Base-by-base conservation (phyloP, 2,797 vertebrate genomes). In the Liasis olivaceus region DNA sequence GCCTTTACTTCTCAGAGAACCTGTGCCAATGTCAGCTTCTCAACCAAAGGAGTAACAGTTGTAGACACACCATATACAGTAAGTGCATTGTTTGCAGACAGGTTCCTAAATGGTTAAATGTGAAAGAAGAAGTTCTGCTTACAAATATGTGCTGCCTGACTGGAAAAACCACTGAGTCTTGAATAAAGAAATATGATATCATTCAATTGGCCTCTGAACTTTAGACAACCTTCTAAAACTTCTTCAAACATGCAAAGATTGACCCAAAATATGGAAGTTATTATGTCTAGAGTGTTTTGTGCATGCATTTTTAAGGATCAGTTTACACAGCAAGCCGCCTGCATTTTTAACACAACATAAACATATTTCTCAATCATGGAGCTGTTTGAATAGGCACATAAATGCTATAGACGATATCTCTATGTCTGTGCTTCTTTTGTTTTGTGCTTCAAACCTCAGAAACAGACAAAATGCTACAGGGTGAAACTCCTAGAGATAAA, bases 231-330 rank as follows among this genome's bases (percentile, higher is more conserved):
- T 85, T 90, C 72, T 63, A 90, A 85, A 85, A 89, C 85, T 89
- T 91, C 90, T 89, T 89, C 63, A 93, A 88, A 86, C 63, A 63
- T 66, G 69, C 42, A 36, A 60, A 56, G 60, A 88, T 72, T 69
- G 54, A 86, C 89, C 85, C 88, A 88, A 90, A 92, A 85, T 92
- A 92, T 89, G 89, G 91, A 92, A 94, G 90, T 72, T 85, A 92
- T 93, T 85, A 94, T 92, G 89, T 92, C 72, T 90, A 90, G 63
- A 91, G 90, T 90, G 87, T 66, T 92, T 94, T 90, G 62, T 14
- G 42, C 42, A 85, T 92, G 72, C 93, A 90, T 93, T 90, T 77
- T 84, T 36, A 87, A 92, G 89, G 22, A 56, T 88, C 14, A 9
- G 60, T 51, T 92, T 93, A 88, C 91, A 90, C 15, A 85, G 24